These are phyloP conservation scores for Mystacornis crossleyi DNA, from an alignment of 2,113 vertebrate genomes.

Conservation along the genomic window DNA sequence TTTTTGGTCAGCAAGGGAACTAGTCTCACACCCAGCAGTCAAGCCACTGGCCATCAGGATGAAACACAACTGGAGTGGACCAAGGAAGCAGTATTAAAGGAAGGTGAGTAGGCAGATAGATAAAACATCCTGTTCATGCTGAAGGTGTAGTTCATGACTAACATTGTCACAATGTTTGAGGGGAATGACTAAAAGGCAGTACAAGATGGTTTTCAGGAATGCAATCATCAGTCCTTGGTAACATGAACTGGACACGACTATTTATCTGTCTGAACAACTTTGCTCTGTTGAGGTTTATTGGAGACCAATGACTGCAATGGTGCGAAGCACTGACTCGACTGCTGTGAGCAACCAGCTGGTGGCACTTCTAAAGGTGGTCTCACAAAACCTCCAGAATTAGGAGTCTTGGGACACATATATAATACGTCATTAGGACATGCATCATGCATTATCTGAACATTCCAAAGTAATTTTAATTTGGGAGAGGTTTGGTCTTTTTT, in stretches of 20 bases:
- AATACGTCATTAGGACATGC: neutral
- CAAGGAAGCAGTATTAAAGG: neutral
- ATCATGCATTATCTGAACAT: neutral
- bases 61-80: neutral
- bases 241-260: rapidly evolving
- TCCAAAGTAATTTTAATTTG: neutral
- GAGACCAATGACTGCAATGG: neutral
- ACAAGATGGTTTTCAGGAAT: neutral
- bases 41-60: neutral
- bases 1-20: neutral
- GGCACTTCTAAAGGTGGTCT: neutral
- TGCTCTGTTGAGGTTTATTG: neutral
- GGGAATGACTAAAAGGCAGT: neutral
- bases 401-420: neutral
- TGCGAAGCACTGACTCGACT: neutral
- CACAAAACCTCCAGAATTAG: neutral
- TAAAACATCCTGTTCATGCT: neutral
- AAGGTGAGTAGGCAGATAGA: neutral
- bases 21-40: neutral
- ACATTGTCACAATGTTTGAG: neutral
- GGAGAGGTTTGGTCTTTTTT: neutral
- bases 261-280: neutral
- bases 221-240: neutral
- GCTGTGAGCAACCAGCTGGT: neutral
- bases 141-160: constrained; percentile 10